phyloP scores from a whole-genome alignment of 2,888 invertebrate species.

The Crematogaster levior region DNA sequence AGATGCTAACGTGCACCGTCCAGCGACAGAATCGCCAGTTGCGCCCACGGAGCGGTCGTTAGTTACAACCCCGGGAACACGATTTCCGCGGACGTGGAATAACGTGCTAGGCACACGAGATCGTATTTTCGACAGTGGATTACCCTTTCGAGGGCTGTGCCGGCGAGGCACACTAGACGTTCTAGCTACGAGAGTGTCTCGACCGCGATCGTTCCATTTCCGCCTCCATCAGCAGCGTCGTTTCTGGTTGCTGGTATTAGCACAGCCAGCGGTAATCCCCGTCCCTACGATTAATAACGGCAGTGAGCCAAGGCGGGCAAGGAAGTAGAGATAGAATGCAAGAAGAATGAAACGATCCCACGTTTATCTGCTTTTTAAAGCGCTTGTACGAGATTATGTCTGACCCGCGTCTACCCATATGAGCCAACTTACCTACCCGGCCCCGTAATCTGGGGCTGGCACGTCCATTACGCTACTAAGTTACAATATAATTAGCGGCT shows the following conservation, averaged over 20 bases:
- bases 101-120: slow-evolving; percentile 63
- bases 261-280: slow-evolving; percentile 60
- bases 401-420: slow-evolving; percentile 55
- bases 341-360: slow-evolving; percentile 48
- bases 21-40: slow-evolving; percentile 59
- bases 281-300: slow-evolving; percentile 70
- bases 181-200: slow-evolving; percentile 65
- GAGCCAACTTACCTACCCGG: slow-evolving; percentile 47
- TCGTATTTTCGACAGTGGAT: slow-evolving; percentile 75
- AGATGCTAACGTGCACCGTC: slow-evolving; percentile 37
- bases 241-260: slow-evolving; percentile 61
- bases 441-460: slow-evolving; percentile 48
- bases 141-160: slow-evolving; percentile 69
- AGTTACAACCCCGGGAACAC: slow-evolving; percentile 60
- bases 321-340: slow-evolving; percentile 51
- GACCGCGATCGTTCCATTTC: slow-evolving; percentile 75
- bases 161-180: slow-evolving; percentile 49
- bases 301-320: slow-evolving; percentile 54
- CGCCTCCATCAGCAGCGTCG: slow-evolving; percentile 74
- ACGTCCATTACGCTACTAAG: slow-evolving; percentile 54
- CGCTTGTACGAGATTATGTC: slow-evolving; percentile 53
- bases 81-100: slow-evolving; percentile 73
- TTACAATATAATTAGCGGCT: slow-evolving; percentile 55
- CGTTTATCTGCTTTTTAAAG: slow-evolving; percentile 55
- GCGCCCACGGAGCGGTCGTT: slow-evolving; percentile 45